A percentile compares a stretch with the other conserved stretches of the same genome.
Evolutionary conservation across 2,113 vertebrate genomes (phyloP).

Genomic region (Macheiramphus alcinus): DNA sequence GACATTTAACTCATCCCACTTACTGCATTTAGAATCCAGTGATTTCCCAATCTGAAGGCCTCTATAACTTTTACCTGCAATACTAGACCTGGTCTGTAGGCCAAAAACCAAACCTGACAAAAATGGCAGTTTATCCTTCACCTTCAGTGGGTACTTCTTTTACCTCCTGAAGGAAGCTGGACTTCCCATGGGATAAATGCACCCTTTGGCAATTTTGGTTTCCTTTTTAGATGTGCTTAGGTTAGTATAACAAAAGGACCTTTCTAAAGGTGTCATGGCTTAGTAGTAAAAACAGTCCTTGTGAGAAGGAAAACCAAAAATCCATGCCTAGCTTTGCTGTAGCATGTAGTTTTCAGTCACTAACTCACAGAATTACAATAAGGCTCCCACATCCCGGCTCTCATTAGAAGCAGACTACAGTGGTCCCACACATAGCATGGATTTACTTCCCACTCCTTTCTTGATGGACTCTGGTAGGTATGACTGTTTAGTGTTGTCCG

Average conservation of each 20-base stretch:
- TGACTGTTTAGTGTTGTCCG: neutral
- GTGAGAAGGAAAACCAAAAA: neutral
- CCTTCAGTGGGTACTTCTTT: neutral
- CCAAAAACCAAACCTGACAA: neutral
- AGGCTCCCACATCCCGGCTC: rapidly evolving
- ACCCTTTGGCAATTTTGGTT: neutral
- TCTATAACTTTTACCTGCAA: neutral
- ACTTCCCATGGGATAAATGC: neutral
- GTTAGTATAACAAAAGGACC: neutral
- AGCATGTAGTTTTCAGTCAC: neutral
- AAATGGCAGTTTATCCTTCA: neutral
- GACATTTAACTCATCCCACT: neutral
- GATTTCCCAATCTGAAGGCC: neutral
- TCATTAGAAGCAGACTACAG: neutral
- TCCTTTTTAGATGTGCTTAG: neutral
- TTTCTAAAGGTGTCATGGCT: neutral
- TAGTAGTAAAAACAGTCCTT: neutral
- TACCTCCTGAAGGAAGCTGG: neutral
- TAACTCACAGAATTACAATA: neutral
- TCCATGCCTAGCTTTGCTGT: neutral
- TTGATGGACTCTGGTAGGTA: neutral
- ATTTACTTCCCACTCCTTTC: neutral
- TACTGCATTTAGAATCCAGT: neutral
- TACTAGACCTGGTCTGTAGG: neutral
- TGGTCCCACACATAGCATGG: neutral